Evolutionary conservation across 2,113 vertebrate genomes (phyloP), one percentile per base, ranked within the genome.

Genomic region (Sialia sialis): DNA sequence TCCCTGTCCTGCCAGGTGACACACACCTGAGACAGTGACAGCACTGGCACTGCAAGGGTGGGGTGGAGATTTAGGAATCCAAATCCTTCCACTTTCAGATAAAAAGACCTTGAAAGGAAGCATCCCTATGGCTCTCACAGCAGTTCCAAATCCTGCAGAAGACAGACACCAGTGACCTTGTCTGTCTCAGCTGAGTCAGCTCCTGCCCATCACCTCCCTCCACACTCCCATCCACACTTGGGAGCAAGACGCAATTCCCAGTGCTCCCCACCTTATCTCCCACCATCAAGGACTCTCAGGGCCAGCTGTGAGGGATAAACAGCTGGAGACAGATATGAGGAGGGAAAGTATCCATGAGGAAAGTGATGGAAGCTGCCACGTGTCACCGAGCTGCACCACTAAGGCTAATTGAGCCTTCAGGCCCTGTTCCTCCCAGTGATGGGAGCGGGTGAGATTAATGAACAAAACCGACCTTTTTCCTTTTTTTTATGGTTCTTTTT

Each of bases 321-420:
- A 77, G 75, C 72, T 73, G 39, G 59, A 90, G 74, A 77, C 1
- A 3, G 62, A 36, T 12, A 2, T 3, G 32, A 39, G 14, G 78
- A 85, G n/a, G 62, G 46, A 34, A 58, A 39, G 36, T 5, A 39
- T 38, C 49, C 0, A 0, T 22, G 55, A 92, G 60, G 58, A 60
- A 88, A 64, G 64, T 4, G 5, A 36, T 85, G 83, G 93, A 63
- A 86, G 64, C 55, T 73, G 84, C 69, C 84, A 20, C 0, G 34
- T 92, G 66, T 77, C 78, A 87, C 70, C 2, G 1, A 87, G 89
- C 88, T 5, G 20, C 38, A 77, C 67, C 95, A 89, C 86, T 13
- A 38, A 68, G 70, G 90, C 80, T 94, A 91, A 94, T 55, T 76
- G 91, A 96, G 89, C 87, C 94, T 95, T 89, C 87, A 81, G 87